Conservation (phyloP, 2,888 invertebrate genomes). For the Lumbricus terrestris region DNA sequence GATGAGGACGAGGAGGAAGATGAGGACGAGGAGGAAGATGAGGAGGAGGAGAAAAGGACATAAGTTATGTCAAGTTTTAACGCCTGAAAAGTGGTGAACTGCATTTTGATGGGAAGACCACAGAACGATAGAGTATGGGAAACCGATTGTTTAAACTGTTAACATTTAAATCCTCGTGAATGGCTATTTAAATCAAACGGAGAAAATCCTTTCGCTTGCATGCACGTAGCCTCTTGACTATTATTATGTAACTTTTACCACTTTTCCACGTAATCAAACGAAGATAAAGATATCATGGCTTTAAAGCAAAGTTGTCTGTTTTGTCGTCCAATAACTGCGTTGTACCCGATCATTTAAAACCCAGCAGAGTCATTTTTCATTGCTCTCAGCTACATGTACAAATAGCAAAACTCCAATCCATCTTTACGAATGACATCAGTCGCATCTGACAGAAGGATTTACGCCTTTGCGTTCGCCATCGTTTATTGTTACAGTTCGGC, state of each 20-base stretch:
- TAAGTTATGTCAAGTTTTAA: neutral
- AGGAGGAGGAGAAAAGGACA: neutral
- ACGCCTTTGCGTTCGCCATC: neutral
- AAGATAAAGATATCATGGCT: neutral
- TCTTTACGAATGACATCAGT: neutral
- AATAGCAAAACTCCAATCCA: neutral
- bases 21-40: too few species aligned
- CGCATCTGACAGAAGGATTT: too few species aligned
- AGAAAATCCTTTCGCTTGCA: neutral
- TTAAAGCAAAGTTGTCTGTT: neutral
- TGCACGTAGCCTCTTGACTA: neutral
- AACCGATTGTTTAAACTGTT: neutral
- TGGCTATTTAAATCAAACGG: neutral
- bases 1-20: neutral
- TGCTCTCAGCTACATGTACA: neutral
- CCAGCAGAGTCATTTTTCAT: neutral
- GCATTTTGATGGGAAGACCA: neutral
- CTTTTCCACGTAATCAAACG: neutral
- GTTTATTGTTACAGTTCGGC: neutral
- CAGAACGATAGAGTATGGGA: neutral
- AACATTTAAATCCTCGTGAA: neutral
- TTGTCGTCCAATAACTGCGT: neutral
- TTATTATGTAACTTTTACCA: neutral
- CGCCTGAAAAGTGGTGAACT: neutral
- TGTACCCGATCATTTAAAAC: neutral